phyloP scores from a whole-genome alignment of 2,888 invertebrate genomes.

The Drosophila kanekoi region DNA sequence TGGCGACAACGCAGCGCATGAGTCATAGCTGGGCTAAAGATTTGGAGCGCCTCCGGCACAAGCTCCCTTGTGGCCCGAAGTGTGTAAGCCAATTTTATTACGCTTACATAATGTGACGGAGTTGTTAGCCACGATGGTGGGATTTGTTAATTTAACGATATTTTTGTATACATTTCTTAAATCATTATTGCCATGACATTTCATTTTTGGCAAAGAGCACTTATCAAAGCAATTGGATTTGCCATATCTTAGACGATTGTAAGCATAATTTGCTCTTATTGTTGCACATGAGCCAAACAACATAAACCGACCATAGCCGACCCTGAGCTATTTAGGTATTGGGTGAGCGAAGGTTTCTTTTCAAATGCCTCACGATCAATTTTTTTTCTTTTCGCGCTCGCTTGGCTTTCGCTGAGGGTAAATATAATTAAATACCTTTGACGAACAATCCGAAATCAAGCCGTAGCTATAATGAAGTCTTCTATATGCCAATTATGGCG shows the following conservation, averaged over 20 bases:
- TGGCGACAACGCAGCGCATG: slow-evolving; percentile 54
- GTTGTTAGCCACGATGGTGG: slow-evolving; percentile 19
- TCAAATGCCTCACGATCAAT: slow-evolving; percentile 15
- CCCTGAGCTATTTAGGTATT: slow-evolving; percentile 55
- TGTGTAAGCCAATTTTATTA: slow-evolving; percentile 33
- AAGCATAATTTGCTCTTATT: slow-evolving; percentile 62
- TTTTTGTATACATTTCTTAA: slow-evolving; percentile 29
- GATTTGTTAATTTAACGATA: slow-evolving; percentile 15
- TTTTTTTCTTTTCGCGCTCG: slow-evolving; percentile 5
- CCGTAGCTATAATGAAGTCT: slow-evolving; percentile 55
- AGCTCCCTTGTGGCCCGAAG: slow-evolving; percentile 22
- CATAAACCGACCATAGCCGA: slow-evolving; percentile 24
- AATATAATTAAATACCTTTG: slow-evolving; percentile 2
- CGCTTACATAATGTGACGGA: slow-evolving; percentile 38
- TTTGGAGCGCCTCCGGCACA: slow-evolving; percentile 36
- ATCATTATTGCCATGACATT: slow-evolving; percentile 57
- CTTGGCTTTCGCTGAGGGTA: slow-evolving; percentile 12
- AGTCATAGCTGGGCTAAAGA: slow-evolving; percentile 42
- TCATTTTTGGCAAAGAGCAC: slow-evolving; percentile 33
- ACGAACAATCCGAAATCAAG: not conserved
- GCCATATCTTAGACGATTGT: slow-evolving; percentile 56
- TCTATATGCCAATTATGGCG: slow-evolving; percentile 68
- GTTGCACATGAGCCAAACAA: slow-evolving; percentile 36
- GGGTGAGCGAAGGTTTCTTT: slow-evolving; percentile 37
- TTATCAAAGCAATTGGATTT: slow-evolving; percentile 61